Evolutionary conservation across 2,888 invertebrate species (phyloP), one percentile per base, ranked within the genome.

Genomic region (Diadegma fenestrale): DNA sequence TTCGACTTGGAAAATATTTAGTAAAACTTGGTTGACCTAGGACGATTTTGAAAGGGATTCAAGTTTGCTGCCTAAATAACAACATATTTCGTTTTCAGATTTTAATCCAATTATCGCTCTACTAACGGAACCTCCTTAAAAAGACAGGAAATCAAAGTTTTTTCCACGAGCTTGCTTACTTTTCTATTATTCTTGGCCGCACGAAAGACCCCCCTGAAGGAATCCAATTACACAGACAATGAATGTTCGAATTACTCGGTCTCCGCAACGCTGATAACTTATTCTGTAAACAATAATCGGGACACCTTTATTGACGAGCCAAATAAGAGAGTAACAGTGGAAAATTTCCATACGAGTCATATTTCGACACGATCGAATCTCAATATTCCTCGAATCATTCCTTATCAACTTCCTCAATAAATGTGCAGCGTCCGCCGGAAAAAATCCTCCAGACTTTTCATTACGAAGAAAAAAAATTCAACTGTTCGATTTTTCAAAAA

Each of bases 321-420:
- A 2, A 51, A 8, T 51, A 8, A 10, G 10, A n/a, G 19, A 51
- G 26, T 54, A 10, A 68, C 5, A 43, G 41, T 48, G n/a, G 48
- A 22, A 69, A 48, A 69, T 48, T 45, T 37, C 30, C 12, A 69
- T n/a, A n/a, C 10, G 5, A 48, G n/a, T 48, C 48, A 69, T 22
- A 30, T 8, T 4, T 43, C 17, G 12, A 5, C 45, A n/a, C 14
- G 22, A 58, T 54, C 14, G 14, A 43, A 17, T n/a, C n/a, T 22
- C 8, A 61, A 73, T 43, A 73, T 6, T 22, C 14, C 10, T 68
- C 26, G 6, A 45, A 26, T 45, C 22, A 17, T 26, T n/a, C n/a
- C n/a, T n/a, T n/a, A n/a, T n/a, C n/a, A n/a, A n/a, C n/a, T n/a
- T n/a, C n/a, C n/a, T 33, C 33, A 33, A 33, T 33, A 5, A 33